These are phyloP conservation scores for Thamnaconus septentrionalis DNA, from an alignment of 2,113 vertebrate genomes.

Conservation along the genomic window DNA sequence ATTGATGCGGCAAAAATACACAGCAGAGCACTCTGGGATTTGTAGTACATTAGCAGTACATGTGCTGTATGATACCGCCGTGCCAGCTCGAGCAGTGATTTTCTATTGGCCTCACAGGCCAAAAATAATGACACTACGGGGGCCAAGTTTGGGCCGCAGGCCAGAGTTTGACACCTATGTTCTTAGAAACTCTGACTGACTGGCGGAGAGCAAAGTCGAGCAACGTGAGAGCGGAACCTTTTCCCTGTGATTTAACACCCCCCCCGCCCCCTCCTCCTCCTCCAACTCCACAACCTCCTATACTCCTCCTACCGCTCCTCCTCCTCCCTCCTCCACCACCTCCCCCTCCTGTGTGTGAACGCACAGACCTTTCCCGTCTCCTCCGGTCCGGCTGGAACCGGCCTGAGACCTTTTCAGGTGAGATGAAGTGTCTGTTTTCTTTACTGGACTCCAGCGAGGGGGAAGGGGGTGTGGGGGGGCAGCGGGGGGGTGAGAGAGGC, in stretches of 20 bases:
- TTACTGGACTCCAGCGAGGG: too few relatives aligned
- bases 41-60: too few relatives aligned
- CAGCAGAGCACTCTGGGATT: too few relatives aligned
- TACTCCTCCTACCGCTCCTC: background rate
- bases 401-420: conserved; percentile 57
- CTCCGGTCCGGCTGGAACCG: conserved; percentile 3
- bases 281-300: conserved; percentile 1
- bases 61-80: too few relatives aligned
- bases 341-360: conserved; percentile 9
- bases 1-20: too few relatives aligned
- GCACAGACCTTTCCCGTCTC: conserved; percentile 6
- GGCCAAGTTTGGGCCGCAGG: background rate
- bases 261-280: background rate
- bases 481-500: too few relatives aligned
- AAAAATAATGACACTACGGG: too few relatives aligned
- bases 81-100: too few relatives aligned
- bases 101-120: too few relatives aligned
- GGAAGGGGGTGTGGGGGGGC: too few relatives aligned
- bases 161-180: background rate
- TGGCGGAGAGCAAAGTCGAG: background rate
- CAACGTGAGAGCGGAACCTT: conserved; percentile 28
- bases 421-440: background rate
- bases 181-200: background rate
- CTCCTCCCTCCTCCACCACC: conserved; percentile 8
- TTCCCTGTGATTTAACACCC: conserved; percentile 34